A percentile compares a stretch with the other conserved stretches of the same genome.
These are phyloP conservation scores for Rotaria macrura DNA, from an alignment of 2,888 invertebrate genomes.

Conservation along the genomic window DNA sequence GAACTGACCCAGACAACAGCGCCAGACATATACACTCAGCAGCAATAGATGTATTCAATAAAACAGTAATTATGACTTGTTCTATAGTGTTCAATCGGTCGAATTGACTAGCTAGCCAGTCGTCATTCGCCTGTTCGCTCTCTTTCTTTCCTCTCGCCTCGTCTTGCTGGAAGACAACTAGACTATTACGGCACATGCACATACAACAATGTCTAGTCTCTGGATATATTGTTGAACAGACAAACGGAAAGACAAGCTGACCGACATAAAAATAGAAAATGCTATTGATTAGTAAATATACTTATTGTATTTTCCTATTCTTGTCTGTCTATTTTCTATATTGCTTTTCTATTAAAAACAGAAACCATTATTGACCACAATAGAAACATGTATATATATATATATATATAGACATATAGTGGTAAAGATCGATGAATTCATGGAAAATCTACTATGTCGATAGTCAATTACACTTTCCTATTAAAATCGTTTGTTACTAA, in stretches of 20 bases:
- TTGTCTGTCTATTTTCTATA: too few species aligned
- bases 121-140: neutral
- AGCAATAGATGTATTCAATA: neutral
- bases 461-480: too few species aligned
- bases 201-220: neutral
- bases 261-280: neutral
- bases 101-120: neutral
- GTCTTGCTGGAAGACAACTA: neutral
- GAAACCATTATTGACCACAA: too few species aligned
- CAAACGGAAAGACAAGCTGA: neutral
- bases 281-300: too few species aligned
- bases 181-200: neutral
- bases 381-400: too few species aligned
- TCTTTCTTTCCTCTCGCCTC: neutral
- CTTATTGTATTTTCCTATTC: too few species aligned
- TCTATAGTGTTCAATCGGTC: neutral
- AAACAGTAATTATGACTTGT: slow-evolving; percentile 3
- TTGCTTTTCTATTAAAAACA: too few species aligned
- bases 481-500: too few species aligned
- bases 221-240: neutral
- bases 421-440: too few species aligned
- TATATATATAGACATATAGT: too few species aligned
- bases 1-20: neutral
- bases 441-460: too few species aligned
- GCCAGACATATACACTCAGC: neutral